Evolutionary conservation across 2,888 invertebrate species (phyloP), one percentile per base, ranked within the genome.

Genomic region (Saturnia japonica): DNA sequence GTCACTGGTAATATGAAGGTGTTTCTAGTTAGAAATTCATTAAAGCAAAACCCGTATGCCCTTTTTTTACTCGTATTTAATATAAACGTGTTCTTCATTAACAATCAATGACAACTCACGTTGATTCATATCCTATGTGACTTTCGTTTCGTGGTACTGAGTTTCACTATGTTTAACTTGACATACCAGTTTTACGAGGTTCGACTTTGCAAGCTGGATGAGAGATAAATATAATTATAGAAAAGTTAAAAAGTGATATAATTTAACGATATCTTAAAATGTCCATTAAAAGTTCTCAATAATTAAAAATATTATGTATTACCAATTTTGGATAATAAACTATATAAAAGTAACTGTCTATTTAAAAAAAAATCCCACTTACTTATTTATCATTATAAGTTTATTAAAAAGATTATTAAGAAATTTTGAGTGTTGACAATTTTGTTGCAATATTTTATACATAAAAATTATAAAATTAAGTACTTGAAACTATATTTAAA

Each of bases 111-210:
- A 86, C 87, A 88, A 86, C 81, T 81, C 79, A 47, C 28, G 47
- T 62, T 85, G 83, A 80, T 82, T 78, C 75, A 75, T 76, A 75
- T 81, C 76, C 79, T 78, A 74, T 80, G 81, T 78, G 81, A 84
- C 86, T 88, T 88, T 88, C 88, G 80, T 84, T 86, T 85, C 86
- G 77, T 80, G 74, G 82, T 81, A 84, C 78, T 72, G 79, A 83
- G 88, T 91, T 91, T 90, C 91, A 81, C 88, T 79, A 74, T 70
- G 68, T 71, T 73, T 71, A 70, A 82, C 84, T 80, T 68, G 83
- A 74, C 75, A 80, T 81, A 88, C 89, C 80, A 80, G 88, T 88
- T 85, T 78, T 77, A 70, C 78, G 74, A 74, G 76, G 83, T 81
- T 72, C 85, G 84, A 82, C 85, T 84, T 86, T 84, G 78, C 75